Evolutionary conservation across 2,113 vertebrate genomes (phyloP), one percentile per base, ranked within the genome.

Genomic region (Sprattus sprattus): DNA sequence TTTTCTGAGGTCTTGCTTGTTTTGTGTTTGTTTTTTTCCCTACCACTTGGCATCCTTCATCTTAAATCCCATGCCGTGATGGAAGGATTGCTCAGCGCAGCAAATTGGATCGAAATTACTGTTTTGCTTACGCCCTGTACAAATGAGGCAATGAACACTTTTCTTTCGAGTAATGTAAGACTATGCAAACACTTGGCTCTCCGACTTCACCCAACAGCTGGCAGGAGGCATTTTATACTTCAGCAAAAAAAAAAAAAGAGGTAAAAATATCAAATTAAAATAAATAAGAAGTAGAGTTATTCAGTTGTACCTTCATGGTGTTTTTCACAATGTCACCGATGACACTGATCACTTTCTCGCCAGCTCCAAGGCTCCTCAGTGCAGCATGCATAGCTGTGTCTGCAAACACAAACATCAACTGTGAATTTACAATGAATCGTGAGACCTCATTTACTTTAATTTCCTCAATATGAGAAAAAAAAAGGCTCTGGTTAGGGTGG

Each of bases 351-450:
- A 97, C 92, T 91, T 93, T 97, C 85, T 97, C 97, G 87, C 93
- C 90, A 83, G 97, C 89, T 87, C 94, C 94, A 47, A 96, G 90
- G 46, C 93, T 96, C 95, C 97, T 97, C 91, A 99, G 91, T 82
- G 94, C 91, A 0, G 90, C 85, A 88, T 99, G 98, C 95, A 97
- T 96, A 91, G 95, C 94, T 84, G 92, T 92, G 93, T 98, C 98
- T 99, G 86, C 25, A 49, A 84, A 71, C 64, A 64, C 4, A 67
- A 50, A 67, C 47, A 50, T 50, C 25, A 0, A 16, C n/a, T 16
- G 28, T 47, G 22, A 54, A 82, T 45, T 64, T 50, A 81, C 60
- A 64, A 28, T 4, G 9, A 8, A 10, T 71, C 10, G 0, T 15
- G n/a, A 71, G 25, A 32, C 8, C 60, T 64, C 20, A 4, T 64